Conservation (phyloP, 2,113 vertebrate genomes). For the Erpornis zantholeuca region DNA sequence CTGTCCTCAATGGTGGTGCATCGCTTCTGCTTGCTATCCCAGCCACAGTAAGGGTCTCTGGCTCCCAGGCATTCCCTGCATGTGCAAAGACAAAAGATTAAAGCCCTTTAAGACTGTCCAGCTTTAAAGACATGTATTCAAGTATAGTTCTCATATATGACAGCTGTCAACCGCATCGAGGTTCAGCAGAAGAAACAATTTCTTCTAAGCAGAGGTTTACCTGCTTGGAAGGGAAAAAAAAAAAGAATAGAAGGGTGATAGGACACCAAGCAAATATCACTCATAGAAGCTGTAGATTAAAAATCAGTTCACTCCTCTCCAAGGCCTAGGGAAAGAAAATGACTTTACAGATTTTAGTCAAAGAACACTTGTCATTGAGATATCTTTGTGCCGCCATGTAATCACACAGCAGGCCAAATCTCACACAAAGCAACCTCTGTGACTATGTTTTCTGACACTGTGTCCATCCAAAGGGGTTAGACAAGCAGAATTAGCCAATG, state of each 20-base stretch:
- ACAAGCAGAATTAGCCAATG: constrained; percentile 62
- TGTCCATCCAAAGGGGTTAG: constrained; percentile 63
- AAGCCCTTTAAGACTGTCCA: not conserved
- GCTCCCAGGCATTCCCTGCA: constrained; percentile 90
- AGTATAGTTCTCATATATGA: not conserved
- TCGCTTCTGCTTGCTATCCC: constrained; percentile 90
- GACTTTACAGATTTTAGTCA: constrained; percentile 61
- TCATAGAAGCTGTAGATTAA: constrained; percentile 32
- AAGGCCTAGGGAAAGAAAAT: constrained; percentile 41
- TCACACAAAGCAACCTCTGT: constrained; percentile 68
- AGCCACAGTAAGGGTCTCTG: constrained; percentile 96
- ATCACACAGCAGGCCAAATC: constrained; percentile 57
- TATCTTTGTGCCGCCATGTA: constrained; percentile 41
- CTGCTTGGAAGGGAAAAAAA: constrained; percentile 23
- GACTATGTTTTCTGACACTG: constrained; percentile 52
- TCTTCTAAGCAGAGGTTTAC: constrained; percentile 49
- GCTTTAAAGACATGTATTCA: not conserved
- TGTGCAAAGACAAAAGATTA: constrained; percentile 44
- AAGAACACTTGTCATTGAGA: constrained; percentile 56
- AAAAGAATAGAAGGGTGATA: not conserved
- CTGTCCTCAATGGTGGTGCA: constrained; percentile 96
- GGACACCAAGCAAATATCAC: constrained; percentile 36
- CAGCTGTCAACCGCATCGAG: not conserved
- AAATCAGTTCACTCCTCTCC: constrained; percentile 39
- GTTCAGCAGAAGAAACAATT: constrained; percentile 36